phyloP scores from a whole-genome alignment of 2,888 invertebrate genomes.

The Drosophila fulvimacula region DNA sequence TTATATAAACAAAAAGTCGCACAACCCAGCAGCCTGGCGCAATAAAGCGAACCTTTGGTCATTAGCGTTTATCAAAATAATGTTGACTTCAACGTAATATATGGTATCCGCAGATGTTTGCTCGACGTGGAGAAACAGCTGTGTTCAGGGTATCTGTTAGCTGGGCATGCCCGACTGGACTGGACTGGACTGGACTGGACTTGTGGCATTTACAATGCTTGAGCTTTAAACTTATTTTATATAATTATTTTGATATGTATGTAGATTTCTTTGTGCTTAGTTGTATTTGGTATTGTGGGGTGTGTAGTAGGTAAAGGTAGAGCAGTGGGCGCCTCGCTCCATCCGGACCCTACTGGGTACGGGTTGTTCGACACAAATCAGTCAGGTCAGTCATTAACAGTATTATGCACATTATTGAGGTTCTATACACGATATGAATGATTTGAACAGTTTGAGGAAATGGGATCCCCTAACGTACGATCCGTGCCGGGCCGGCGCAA shows the following conservation, averaged over 20 bases:
- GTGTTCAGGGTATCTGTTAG: neutral
- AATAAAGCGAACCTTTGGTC: neutral
- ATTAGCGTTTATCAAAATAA: neutral
- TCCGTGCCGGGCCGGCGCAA: conserved; percentile 38
- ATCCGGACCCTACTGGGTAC: too few species aligned
- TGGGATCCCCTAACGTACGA: conserved; percentile 12
- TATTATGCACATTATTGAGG: neutral
- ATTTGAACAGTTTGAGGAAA: neutral
- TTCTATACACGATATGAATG: conserved; percentile 6
- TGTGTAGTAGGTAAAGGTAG: too few species aligned
- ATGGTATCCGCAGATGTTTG: neutral
- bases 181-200: too few species aligned
- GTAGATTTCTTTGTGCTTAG: neutral
- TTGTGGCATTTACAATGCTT: too few species aligned
- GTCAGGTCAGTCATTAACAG: neutral
- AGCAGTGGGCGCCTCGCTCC: too few species aligned
- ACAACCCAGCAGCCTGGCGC: neutral
- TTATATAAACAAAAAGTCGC: neutral
- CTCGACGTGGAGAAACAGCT: too few species aligned
- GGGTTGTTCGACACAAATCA: neutral
- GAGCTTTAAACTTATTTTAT: too few species aligned
- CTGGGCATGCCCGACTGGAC: neutral
- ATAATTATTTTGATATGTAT: neutral
- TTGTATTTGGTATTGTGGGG: neutral
- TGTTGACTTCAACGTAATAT: neutral